phyloP scores from a whole-genome alignment of 2,797 vertebrate species.

The Hybognathus amarus region DNA sequence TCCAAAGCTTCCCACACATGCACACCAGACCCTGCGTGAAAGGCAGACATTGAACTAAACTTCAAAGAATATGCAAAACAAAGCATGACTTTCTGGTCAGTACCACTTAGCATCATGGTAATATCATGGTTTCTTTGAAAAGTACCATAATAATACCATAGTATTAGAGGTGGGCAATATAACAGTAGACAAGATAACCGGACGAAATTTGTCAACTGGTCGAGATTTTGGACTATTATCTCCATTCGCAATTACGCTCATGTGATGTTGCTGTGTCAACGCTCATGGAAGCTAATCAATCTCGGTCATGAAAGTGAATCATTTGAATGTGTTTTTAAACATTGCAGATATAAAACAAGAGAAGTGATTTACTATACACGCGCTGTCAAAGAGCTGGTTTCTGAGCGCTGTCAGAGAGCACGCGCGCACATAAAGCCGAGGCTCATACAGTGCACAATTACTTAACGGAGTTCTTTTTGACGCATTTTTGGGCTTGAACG shows the following conservation, averaged over 20 bases:
- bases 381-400: too few species aligned
- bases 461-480: too few species aligned
- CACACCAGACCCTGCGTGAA: slow-evolving; percentile 28
- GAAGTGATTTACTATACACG: too few species aligned
- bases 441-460: too few species aligned
- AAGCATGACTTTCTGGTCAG: slow-evolving; percentile 16
- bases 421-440: too few species aligned
- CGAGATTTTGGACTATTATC: not conserved
- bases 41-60: slow-evolving; percentile 15
- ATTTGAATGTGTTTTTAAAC: not conserved
- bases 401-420: too few species aligned
- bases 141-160: slow-evolving; percentile 9
- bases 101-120: not conserved
- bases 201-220: not conserved
- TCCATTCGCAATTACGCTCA: not conserved
- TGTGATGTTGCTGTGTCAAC: not conserved
- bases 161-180: not conserved
- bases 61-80: slow-evolving; percentile 36
- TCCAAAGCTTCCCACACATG: slow-evolving; percentile 53
- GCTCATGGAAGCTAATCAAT: too few species aligned
- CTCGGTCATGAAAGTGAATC: not conserved
- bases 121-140: slow-evolving; percentile 15
- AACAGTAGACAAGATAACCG: not conserved
- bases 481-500: too few species aligned
- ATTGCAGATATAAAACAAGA: not conserved